Conservation (phyloP, 1,140 invertebrate species). For the Melipona quadrifasciata region DNA sequence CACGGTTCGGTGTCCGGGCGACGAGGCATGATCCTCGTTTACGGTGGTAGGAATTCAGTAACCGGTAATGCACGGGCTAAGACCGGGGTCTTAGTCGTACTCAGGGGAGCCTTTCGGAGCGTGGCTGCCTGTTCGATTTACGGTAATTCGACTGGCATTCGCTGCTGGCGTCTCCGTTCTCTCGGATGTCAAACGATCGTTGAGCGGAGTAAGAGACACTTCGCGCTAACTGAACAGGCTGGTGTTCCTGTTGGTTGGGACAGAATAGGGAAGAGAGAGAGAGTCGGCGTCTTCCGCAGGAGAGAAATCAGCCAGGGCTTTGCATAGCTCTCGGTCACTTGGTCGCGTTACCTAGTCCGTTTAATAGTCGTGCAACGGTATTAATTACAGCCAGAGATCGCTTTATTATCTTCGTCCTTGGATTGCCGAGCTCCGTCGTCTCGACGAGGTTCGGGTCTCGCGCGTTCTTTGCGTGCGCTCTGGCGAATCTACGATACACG, state of each 20-base stretch:
- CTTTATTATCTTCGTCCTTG: not conserved
- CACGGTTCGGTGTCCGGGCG: constrained; percentile 2
- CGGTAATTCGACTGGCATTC: constrained; percentile 70
- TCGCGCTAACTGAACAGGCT: constrained; percentile 46
- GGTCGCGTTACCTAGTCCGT: constrained; percentile 24
- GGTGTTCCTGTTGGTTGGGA: not conserved
- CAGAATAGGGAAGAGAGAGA: not conserved
- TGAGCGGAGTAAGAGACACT: constrained; percentile 52
- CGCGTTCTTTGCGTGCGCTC: not conserved
- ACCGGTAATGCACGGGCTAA: constrained; percentile 50
- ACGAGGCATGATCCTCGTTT: constrained; percentile 49
- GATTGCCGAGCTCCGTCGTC: not conserved
- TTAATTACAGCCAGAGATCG: constrained; percentile 51
- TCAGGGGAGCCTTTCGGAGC: constrained; percentile 35
- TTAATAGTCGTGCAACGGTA: constrained; percentile 40
- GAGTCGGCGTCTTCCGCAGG: constrained; percentile 50
- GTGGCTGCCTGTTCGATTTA: constrained; percentile 70
- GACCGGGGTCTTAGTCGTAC: constrained; percentile 39
- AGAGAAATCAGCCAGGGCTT: constrained; percentile 46
- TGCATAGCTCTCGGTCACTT: constrained; percentile 59
- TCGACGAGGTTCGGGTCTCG: not conserved
- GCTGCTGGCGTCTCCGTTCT: constrained; percentile 57
- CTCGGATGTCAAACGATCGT: constrained; percentile 68
- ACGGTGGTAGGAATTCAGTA: constrained; percentile 55
- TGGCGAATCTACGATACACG: too few species aligned